Conservation (phyloP, 2,797 vertebrate species). For the Smutsia temminckii region DNA sequence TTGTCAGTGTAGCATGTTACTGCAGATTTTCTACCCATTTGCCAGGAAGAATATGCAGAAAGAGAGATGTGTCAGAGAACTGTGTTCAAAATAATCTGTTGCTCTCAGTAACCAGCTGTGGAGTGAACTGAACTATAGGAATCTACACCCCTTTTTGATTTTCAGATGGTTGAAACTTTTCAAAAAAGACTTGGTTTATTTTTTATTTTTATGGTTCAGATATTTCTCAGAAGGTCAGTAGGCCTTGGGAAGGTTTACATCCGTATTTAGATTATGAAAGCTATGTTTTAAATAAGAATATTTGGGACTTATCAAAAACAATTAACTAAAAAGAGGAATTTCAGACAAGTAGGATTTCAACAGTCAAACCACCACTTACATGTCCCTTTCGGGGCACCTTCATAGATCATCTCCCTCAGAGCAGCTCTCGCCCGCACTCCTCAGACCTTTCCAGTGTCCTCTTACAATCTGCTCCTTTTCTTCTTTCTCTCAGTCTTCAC, state of each 20-base stretch:
- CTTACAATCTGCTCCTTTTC: not conserved
- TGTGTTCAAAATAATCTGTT: conserved; percentile 65
- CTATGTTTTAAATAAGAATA: conserved; percentile 62
- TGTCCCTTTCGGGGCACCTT: not conserved
- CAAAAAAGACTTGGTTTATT: conserved; percentile 66
- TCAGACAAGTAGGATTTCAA: not conserved
- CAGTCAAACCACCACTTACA: not conserved
- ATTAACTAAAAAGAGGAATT: not conserved
- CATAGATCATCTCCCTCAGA: not conserved
- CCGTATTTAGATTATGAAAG: conserved; percentile 63
- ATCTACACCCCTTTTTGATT: conserved; percentile 39
- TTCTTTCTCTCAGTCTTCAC: not conserved
- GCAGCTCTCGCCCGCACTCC: fast-evolving
- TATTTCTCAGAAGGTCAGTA: conserved; percentile 72
- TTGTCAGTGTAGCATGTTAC: not conserved
- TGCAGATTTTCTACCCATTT: conserved; percentile 38
- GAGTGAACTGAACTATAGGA: conserved; percentile 33
- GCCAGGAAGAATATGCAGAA: conserved; percentile 38
- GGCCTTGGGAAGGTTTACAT: conserved; percentile 68
- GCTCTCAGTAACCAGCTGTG: conserved; percentile 63
- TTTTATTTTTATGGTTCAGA: conserved; percentile 64
- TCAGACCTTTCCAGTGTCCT: not conserved
- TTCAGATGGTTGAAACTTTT: conserved; percentile 53
- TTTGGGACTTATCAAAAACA: conserved; percentile 30
- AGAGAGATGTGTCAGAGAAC: not conserved